Conservation (phyloP, 2,888 invertebrate genomes). For the Augiades crinisus region DNA sequence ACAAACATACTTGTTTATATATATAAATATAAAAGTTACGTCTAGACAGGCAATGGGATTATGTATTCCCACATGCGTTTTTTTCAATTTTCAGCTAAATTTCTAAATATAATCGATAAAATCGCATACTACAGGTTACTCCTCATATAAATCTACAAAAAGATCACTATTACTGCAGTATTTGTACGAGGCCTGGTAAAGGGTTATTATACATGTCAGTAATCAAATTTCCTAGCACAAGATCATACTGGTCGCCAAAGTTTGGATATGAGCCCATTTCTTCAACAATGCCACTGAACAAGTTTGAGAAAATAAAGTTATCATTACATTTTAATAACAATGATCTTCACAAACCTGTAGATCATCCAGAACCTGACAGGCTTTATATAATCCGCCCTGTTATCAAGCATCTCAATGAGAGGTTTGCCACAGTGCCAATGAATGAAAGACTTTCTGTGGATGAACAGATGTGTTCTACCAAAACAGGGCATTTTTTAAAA, state of each 20-base stretch:
- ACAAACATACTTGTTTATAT: constrained; percentile 10
- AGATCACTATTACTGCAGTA: no score
- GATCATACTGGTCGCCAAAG: constrained; percentile 37
- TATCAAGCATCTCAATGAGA: constrained; percentile 39
- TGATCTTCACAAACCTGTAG: constrained; percentile 37
- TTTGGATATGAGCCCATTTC: constrained; percentile 37
- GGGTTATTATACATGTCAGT: constrained; percentile 38
- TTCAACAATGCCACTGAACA: constrained; percentile 37
- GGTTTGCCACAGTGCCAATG: constrained; percentile 40
- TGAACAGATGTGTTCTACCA: no score
- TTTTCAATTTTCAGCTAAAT: constrained; percentile 16
- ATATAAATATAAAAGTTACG: constrained; percentile 1
- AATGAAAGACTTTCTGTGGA: constrained; percentile 37
- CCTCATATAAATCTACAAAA: no score
- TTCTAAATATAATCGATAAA: constrained; percentile 16
- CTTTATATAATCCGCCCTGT: constrained; percentile 38
- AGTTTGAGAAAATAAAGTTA: constrained; percentile 38
- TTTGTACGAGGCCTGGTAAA: no score
- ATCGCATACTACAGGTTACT: constrained; percentile 8
- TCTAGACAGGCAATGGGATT: constrained; percentile 17
- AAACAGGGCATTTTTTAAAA: constrained; percentile 18
- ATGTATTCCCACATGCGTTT: constrained; percentile 22
- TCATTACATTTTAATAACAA: constrained; percentile 40
- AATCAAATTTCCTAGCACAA: constrained; percentile 34
- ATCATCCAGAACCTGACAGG: constrained; percentile 38